Evolutionary conservation across 2,797 vertebrate species (phyloP).

Genomic region (Halcyon chelicuti): DNA sequence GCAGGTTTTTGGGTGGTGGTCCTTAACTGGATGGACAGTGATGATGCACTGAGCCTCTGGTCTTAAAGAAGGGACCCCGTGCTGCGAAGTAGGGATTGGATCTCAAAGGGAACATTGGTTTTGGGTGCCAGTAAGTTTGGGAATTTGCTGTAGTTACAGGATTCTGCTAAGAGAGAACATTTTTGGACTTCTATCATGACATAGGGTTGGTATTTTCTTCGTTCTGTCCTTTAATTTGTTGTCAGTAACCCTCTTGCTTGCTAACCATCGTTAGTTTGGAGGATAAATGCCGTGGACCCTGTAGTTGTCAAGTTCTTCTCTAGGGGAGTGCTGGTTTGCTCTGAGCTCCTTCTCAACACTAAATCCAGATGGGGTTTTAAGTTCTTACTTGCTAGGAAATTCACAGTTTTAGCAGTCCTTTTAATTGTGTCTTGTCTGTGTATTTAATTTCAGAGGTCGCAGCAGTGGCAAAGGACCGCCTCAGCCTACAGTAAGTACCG

Average conservation of each 20-base stretch:
- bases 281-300: neutral
- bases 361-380: neutral
- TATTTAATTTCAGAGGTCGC: slow-evolving; percentile 88
- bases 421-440: neutral
- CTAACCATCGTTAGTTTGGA: neutral
- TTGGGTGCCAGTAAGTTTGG: neutral
- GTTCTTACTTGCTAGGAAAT: neutral
- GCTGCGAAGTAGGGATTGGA: neutral
- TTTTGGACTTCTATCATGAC: neutral
- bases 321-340: neutral
- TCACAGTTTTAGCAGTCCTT: neutral
- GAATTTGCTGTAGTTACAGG: neutral
- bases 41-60: neutral
- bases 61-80: neutral
- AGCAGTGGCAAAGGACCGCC: slow-evolving; percentile 93
- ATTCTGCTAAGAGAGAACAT: neutral
- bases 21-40: neutral
- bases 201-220: neutral
- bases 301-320: neutral
- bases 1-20: neutral
- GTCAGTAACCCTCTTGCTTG: neutral
- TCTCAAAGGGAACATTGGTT: neutral
- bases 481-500: slow-evolving; percentile 90
- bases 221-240: neutral
- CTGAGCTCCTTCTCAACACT: neutral